Percentiles rank a stretch among this genome's conserved stretches.
These are phyloP conservation scores for Leiothrix lutea DNA, from an alignment of 2,113 vertebrate species.

Conservation along the genomic window DNA sequence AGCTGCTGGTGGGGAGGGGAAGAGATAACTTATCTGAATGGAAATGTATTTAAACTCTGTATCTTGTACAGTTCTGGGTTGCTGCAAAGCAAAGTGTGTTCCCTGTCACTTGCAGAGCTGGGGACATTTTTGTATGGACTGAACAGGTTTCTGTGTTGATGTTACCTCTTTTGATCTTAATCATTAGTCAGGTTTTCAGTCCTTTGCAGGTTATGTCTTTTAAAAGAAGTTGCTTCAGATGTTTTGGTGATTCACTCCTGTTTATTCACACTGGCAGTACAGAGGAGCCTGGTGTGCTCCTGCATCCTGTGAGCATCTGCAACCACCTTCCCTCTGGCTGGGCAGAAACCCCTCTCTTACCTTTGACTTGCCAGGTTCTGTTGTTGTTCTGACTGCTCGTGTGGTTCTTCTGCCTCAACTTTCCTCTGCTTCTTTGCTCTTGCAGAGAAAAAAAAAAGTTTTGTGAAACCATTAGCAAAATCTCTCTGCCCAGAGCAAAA, in stretches of 20 bases:
- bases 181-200: neutral
- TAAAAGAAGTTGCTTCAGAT: neutral
- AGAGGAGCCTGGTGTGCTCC: neutral
- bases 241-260: neutral
- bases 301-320: accelerated
- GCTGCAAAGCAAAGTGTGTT: neutral
- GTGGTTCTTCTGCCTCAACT: neutral
- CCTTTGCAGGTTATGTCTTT: neutral
- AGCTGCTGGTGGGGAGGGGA: neutral
- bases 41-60: constrained; percentile 10
- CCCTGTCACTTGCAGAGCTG: neutral
- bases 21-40: constrained; percentile 30
- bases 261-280: neutral
- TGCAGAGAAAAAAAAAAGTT: neutral
- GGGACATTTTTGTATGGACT: neutral
- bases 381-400: neutral
- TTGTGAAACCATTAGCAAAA: neutral
- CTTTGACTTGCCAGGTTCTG: neutral
- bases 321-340: neutral
- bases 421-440: neutral
- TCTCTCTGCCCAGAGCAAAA: neutral
- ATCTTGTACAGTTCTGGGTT: neutral
- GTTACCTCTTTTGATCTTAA: neutral
- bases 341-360: neutral
- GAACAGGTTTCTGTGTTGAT: neutral